A percentile compares a stretch with the other conserved stretches of the same genome.
These are phyloP conservation scores for Popillia japonica DNA, from an alignment of 1,140 invertebrate species.

Conservation along the genomic window DNA sequence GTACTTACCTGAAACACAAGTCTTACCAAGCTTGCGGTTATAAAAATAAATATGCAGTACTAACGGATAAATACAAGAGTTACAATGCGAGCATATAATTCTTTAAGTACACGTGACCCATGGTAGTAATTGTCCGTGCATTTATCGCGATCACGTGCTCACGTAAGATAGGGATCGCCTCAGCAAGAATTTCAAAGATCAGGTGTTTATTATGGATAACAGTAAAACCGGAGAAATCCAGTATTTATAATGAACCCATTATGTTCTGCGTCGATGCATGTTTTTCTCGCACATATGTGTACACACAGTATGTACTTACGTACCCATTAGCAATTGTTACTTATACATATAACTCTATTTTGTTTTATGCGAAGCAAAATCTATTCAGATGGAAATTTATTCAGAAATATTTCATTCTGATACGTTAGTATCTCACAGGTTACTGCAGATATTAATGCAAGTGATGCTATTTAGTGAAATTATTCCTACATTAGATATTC, in stretches of 20 bases:
- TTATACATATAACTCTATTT: too few relatives aligned
- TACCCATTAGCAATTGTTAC: not conserved
- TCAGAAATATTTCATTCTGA: not conserved
- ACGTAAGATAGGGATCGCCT: not conserved
- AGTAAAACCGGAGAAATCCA: not conserved
- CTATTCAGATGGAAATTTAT: not conserved
- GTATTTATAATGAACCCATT: not conserved
- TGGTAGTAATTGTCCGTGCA: not conserved
- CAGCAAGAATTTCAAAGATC: not conserved
- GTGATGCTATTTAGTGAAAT: too few relatives aligned
- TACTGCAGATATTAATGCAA: too few relatives aligned
- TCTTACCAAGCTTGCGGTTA: not conserved
- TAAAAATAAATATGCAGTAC: not conserved
- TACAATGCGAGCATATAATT: not conserved
- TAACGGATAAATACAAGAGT: not conserved
- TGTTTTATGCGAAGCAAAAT: not conserved
- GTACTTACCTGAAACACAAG: not conserved
- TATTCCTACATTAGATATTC: too few relatives aligned
- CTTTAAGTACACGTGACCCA: not conserved
- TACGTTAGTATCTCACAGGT: not conserved
- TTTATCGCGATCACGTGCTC: not conserved
- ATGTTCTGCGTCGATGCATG: not conserved
- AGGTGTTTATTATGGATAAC: not conserved
- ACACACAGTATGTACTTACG: too few relatives aligned
- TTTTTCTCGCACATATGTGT: too few relatives aligned